phyloP scores from a whole-genome alignment of 2,797 vertebrate genomes.

The Cuculus canorus region DNA sequence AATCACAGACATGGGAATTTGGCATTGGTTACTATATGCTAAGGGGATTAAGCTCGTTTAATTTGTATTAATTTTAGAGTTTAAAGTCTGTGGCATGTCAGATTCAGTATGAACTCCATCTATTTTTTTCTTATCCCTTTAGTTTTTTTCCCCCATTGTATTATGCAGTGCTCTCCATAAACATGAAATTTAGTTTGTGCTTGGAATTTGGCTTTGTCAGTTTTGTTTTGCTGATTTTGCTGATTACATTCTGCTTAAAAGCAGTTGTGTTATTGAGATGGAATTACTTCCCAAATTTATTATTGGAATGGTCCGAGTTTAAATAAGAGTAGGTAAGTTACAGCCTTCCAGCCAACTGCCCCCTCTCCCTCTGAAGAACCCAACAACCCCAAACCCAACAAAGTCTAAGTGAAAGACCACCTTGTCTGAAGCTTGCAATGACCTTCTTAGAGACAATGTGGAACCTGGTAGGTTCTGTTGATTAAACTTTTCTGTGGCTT shows the following conservation, averaged over 20 bases:
- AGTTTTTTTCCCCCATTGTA: neutral
- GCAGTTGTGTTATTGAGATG: neutral
- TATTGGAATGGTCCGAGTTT: neutral
- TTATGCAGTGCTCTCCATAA: neutral
- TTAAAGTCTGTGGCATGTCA: neutral
- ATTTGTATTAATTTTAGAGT: neutral
- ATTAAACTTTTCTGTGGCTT: neutral
- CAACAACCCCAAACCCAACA: neutral
- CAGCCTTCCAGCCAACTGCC: neutral
- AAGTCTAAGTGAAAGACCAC: neutral
- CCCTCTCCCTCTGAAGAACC: neutral
- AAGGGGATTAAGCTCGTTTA: neutral
- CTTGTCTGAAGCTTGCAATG: neutral
- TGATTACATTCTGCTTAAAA: neutral
- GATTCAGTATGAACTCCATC: neutral
- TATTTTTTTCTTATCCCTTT: neutral
- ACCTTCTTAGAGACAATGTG: neutral
- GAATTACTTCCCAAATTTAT: neutral
- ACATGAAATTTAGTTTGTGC: neutral
- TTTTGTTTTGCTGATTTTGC: neutral
- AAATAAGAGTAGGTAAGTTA: neutral
- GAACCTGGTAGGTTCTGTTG: neutral
- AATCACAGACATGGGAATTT: neutral
- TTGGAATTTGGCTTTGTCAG: neutral
- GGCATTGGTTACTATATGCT: neutral